Base-by-base conservation (phyloP, 2,113 vertebrate species). In the Anseranas semipalmata region DNA sequence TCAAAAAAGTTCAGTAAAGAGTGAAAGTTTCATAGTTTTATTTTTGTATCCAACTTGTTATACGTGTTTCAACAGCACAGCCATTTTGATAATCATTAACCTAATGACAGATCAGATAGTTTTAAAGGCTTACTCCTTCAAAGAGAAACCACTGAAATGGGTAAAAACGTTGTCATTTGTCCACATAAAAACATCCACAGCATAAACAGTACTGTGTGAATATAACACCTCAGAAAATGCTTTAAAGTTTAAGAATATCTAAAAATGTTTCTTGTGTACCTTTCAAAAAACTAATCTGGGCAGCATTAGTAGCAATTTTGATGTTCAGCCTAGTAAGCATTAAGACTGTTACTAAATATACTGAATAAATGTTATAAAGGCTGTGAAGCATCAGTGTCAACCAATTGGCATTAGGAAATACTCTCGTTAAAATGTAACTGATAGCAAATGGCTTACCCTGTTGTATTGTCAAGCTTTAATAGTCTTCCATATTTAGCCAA, bases 261-360 rank as follows among this genome's bases (percentile, higher is more conserved):
- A 30, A 78, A 85, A 56, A 56, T 20, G 53, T 48, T 53, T 90
- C 46, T 84, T 39, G 53, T 80, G 86, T 88, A 35, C 55, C 43
- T 81, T 89, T 87, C 85, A 45, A 9, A 74, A 70, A 80, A 84
- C 87, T 53, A 86, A 97, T 85, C 48, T 74, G 39, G 62, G 68
- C 33, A 88, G 59, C 15, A 87, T 58, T 86, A 89, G 79, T 20
- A 87, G 83, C 48, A 95, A 74, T 91, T 95, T 55, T 43, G 55
- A 94, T 71, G n/a, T 16, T 94, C 73, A 62, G 81, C 89, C 68
- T 85, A 93, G 41, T 48, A 56, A 90, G 33, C 80, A 86, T 78
- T 92, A 92, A 95, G 67, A 45, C 39, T 87, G 58, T 35, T 80
- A 77, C 78, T 95, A 97, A 96, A 95, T 89, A 94, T 18, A 72